Percentiles rank a stretch among this genome's conserved stretches.
Conservation (phyloP, 2,113 vertebrate genomes). For the Salvator merianae region DNA sequence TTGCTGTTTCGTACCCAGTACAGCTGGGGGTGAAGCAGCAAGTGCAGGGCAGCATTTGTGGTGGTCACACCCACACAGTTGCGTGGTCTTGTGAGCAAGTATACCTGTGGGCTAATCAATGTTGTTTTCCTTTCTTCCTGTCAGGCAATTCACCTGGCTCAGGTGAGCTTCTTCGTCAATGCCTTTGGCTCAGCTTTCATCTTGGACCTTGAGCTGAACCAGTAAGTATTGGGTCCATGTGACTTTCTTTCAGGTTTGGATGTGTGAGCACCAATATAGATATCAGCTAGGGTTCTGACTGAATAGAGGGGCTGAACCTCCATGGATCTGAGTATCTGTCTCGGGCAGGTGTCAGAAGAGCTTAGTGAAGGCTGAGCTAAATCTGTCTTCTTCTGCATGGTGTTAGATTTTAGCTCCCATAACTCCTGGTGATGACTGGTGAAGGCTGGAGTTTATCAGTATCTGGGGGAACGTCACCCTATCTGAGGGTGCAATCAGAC, state of each 20-base stretch:
- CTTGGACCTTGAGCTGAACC: conserved; percentile 89
- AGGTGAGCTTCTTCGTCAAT: conserved; percentile 84
- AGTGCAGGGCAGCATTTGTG: too few relatives aligned
- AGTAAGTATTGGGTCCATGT: conserved; percentile 74
- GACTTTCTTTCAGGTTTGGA: not conserved
- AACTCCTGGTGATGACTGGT: too few relatives aligned
- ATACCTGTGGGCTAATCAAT: not conserved
- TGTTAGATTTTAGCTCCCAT: too few relatives aligned
- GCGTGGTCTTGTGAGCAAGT: too few relatives aligned
- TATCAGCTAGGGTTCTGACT: not conserved
- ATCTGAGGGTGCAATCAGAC: too few relatives aligned
- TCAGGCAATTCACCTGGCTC: conserved; percentile 87
- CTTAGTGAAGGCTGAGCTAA: too few relatives aligned
- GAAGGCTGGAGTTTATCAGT: too few relatives aligned
- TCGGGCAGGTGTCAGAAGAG: not conserved
- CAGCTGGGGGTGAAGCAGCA: too few relatives aligned
- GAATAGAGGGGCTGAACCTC: not conserved
- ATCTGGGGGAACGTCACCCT: too few relatives aligned
- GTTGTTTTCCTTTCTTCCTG: not conserved
- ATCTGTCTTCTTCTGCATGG: too few relatives aligned
- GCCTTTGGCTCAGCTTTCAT: conserved; percentile 86
- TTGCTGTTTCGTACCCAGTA: too few relatives aligned
- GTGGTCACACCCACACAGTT: too few relatives aligned
- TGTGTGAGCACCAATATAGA: not conserved
- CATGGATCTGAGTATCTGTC: not conserved